Conservation (phyloP, 1,140 invertebrate species). For the Atta colombica region DNA sequence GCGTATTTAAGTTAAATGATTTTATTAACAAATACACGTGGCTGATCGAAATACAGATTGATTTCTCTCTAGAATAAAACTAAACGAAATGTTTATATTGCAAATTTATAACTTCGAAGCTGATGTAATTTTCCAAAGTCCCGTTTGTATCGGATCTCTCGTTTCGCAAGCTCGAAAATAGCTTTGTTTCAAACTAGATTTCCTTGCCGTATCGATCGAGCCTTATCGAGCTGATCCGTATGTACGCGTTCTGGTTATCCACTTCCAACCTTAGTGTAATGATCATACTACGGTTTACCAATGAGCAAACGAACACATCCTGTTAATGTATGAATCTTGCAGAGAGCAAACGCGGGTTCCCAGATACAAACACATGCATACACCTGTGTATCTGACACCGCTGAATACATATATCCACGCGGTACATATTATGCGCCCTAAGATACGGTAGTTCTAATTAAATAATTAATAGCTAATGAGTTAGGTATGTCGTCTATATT, state of each 20-base stretch:
- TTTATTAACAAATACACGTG: neutral
- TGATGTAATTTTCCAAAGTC: neutral
- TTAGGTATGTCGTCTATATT: slow-evolving; percentile 12
- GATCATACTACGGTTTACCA: slow-evolving; percentile 63
- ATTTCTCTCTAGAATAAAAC: neutral
- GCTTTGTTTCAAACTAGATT: slow-evolving; percentile 38
- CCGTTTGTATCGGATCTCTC: neutral
- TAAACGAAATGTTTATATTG: neutral
- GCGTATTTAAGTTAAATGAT: neutral
- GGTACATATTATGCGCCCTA: neutral
- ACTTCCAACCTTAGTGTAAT: slow-evolving; percentile 21
- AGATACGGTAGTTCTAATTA: slow-evolving; percentile 58
- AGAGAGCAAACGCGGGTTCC: slow-evolving; percentile 56
- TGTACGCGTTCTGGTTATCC: slow-evolving; percentile 55
- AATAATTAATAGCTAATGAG: slow-evolving; percentile 66
- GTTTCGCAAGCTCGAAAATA: slow-evolving; percentile 5
- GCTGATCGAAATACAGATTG: neutral
- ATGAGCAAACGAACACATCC: slow-evolving; percentile 64
- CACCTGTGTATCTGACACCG: slow-evolving; percentile 6
- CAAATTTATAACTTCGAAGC: neutral
- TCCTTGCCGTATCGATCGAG: slow-evolving; percentile 41
- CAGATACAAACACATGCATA: slow-evolving; percentile 50
- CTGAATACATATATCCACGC: slow-evolving; percentile 3
- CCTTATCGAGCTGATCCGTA: slow-evolving; percentile 32
- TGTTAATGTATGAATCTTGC: slow-evolving; percentile 70